These are phyloP conservation scores for Limonius californicus DNA, from an alignment of 1,140 invertebrate genomes.

Conservation along the genomic window DNA sequence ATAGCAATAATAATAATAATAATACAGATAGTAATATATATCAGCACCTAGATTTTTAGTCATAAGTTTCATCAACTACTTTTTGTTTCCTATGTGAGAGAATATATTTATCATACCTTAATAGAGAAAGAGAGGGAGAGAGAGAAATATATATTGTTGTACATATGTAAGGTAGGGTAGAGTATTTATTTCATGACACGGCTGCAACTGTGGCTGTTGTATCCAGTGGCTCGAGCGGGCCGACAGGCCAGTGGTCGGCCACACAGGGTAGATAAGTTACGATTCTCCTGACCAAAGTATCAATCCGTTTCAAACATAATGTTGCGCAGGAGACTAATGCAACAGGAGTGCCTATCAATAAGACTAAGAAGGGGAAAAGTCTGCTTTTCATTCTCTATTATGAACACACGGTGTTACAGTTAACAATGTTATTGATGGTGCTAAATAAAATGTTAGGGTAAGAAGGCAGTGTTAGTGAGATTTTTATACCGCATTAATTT, in stretches of 20 bases:
- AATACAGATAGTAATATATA: conserved; percentile 29
- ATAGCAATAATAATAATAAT: conserved; percentile 45
- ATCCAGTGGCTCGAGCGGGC: conserved; percentile 2
- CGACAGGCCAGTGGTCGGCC: conserved; percentile 6
- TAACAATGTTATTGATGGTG: background rate
- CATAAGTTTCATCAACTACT: conserved; percentile 38
- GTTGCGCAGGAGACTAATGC: conserved; percentile 24
- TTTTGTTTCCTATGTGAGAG: conserved; percentile 48
- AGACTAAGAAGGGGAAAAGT: conserved; percentile 28
- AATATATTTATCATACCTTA: conserved; percentile 49
- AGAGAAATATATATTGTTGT: conserved; percentile 40
- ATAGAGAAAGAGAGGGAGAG: conserved; percentile 44
- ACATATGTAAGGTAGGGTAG: conserved; percentile 35
- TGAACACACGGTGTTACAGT: background rate
- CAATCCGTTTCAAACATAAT: background rate
- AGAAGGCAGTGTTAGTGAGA: conserved; percentile 17
- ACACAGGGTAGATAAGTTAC: background rate
- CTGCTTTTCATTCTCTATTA: conserved; percentile 5
- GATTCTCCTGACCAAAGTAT: background rate
- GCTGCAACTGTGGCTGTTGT: background rate
- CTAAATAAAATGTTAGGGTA: conserved; percentile 6
- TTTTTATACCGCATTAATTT: conserved; percentile 5
- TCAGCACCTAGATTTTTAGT: conserved; percentile 41
- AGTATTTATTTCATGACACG: background rate
- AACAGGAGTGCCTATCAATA: conserved; percentile 34